Evolutionary conservation across 2,888 invertebrate species (phyloP), one percentile per base, ranked within the genome.

Genomic region (Copidosoma aretas): DNA sequence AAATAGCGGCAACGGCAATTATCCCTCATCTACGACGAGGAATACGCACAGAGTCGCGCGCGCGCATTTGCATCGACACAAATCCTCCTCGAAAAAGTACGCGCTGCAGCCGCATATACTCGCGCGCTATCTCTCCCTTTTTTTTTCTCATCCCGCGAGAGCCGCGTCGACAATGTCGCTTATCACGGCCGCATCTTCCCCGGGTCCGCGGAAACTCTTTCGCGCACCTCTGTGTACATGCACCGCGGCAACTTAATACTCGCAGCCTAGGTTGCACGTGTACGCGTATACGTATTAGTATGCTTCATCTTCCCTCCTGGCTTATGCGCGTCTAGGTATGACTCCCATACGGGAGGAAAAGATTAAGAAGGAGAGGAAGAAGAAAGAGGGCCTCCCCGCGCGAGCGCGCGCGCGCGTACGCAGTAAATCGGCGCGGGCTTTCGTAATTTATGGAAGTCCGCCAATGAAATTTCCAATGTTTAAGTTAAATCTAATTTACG

Each of bases 401-500:
- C 57, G 43, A 52, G 59, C 49, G 49, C 41, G 22, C 49, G 51
- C 56, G 19, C 25, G 46, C 32, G 39, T 70, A 68, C 70, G 71
- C 71, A 73, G 75, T 75, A 75, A 76, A 78, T 77, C 75, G 60
- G 41, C 52, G 25, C 54, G 19, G 12, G 73, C 73, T 72, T 73
- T 72, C 73, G 73, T 77, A 74, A 79, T 79, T 79, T 78, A 78
- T 79, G 76, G 75, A 75, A 77, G 78, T 77, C 74, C 75, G 73
- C 77, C 79, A 78, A 78, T 79, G 77, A 80, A 80, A 79, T 80
- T 80, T 78, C 76, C 79, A 78, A 78, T 79, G 80, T 80, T 80
- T 80, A 80, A 79, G 78, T 79, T 80, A 80, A 80, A 81, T 80
- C 79, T 79, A 80, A 81, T 80, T 78, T 81, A 81, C 80, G 78